These are phyloP conservation scores for Teinopalpus imperialis DNA, from an alignment of 2,888 invertebrate genomes.

Conservation along the genomic window DNA sequence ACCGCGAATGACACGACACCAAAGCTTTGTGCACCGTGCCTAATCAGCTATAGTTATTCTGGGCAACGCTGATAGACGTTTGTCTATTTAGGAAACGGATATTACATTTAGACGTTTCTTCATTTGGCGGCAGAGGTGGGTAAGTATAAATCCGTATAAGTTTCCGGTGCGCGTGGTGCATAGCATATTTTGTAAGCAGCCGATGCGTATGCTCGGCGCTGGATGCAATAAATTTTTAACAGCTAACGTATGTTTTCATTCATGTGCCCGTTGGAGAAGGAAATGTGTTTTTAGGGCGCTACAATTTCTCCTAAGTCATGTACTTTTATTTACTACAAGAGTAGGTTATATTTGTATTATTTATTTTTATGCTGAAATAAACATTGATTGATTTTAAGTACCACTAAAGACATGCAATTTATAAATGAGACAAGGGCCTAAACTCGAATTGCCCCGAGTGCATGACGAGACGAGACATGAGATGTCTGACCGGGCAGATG, in stretches of 20 bases:
- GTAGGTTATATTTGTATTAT: slow-evolving; percentile 15
- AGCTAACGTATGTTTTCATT: slow-evolving; percentile 66
- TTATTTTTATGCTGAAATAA: slow-evolving; percentile 27
- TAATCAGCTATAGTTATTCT: slow-evolving; percentile 77
- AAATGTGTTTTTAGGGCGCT: slow-evolving; percentile 61
- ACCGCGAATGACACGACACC: slow-evolving; percentile 8
- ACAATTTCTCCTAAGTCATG: slow-evolving; percentile 19
- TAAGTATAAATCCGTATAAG: slow-evolving; percentile 73
- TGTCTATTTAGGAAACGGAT: slow-evolving; percentile 82
- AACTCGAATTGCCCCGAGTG: slow-evolving; percentile 32
- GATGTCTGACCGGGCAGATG: slow-evolving; percentile 31
- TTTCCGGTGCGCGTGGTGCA: slow-evolving; percentile 73
- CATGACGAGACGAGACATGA: too few species aligned
- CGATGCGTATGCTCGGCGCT: slow-evolving; percentile 62
- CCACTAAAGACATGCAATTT: slow-evolving; percentile 36
- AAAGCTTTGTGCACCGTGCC: slow-evolving; percentile 46
- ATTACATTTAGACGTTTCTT: slow-evolving; percentile 79
- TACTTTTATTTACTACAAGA: slow-evolving; percentile 8
- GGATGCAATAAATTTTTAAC: slow-evolving; percentile 68
- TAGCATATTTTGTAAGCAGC: slow-evolving; percentile 74
- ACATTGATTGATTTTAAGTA: slow-evolving; percentile 66
- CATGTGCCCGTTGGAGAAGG: slow-evolving; percentile 44
- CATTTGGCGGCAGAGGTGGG: slow-evolving; percentile 79
- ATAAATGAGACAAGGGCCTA: slow-evolving; percentile 34
- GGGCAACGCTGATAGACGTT: slow-evolving; percentile 76